A percentile compares a stretch with the other conserved stretches of the same genome.
These are phyloP conservation scores for Andrena marginata DNA, from an alignment of 2,888 invertebrate genomes.

Conservation along the genomic window DNA sequence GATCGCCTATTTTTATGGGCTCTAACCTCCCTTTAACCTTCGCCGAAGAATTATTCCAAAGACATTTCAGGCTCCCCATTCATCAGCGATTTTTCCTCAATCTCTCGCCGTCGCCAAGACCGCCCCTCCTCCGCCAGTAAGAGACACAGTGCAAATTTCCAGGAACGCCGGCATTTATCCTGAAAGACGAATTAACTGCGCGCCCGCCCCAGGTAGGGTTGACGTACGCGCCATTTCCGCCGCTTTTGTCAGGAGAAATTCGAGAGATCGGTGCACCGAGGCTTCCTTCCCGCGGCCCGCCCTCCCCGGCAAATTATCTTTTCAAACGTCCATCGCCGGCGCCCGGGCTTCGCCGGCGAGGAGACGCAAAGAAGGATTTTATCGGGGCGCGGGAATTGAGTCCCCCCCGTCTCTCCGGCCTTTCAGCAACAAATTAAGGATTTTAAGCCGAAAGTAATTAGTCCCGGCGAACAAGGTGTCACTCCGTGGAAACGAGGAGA, in stretches of 20 bases:
- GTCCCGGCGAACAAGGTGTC: constrained; percentile 70
- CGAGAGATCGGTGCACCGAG: neutral
- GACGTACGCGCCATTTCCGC: constrained; percentile 3
- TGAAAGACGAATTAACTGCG: constrained; percentile 2
- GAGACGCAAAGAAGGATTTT: constrained; percentile 47
- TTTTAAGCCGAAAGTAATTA: constrained; percentile 78
- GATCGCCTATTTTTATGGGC: no score
- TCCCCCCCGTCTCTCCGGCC: constrained; percentile 41
- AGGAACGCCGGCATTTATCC: constrained; percentile 6
- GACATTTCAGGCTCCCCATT: no score
- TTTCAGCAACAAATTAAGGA: constrained; percentile 76
- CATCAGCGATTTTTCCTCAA: no score
- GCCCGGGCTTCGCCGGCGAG: neutral
- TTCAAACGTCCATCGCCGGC: constrained; percentile 26
- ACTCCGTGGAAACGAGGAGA: constrained; percentile 67
- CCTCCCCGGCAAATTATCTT: constrained; percentile 49
- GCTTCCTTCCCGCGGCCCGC: neutral
- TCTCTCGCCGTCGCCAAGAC: no score
- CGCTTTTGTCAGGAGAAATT: constrained; percentile 9
- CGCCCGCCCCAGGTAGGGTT: neutral
- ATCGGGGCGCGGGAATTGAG: constrained; percentile 27
- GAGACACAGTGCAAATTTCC: no score
- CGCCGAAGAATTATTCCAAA: no score
- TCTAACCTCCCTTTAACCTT: no score
- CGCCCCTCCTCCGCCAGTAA: no score